Conservation (phyloP, 2,888 invertebrate genomes). For the Meiosimyza decipiens region DNA sequence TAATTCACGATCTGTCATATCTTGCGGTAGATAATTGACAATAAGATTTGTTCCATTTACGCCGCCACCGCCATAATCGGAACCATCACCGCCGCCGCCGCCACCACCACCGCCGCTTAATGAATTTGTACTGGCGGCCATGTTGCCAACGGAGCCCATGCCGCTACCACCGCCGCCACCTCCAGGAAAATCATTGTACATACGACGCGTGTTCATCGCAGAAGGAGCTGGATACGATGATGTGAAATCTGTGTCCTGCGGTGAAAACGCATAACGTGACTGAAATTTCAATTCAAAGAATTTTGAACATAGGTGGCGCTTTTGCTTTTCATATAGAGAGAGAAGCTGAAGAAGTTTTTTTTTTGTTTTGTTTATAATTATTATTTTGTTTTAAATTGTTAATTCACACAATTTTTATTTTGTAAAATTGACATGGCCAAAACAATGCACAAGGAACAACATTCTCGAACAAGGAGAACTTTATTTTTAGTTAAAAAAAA, state of each 20-base stretch:
- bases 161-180: conserved; percentile 51
- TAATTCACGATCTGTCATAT: conserved; percentile 90
- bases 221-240: conserved; percentile 65
- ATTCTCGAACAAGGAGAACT: conserved; percentile 31
- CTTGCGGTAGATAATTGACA: conserved; percentile 95
- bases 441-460: conserved; percentile 35
- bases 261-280: conserved; percentile 69
- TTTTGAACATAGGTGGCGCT: conserved; percentile 60
- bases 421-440: conserved; percentile 37
- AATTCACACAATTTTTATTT: conserved; percentile 28
- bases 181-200: conserved; percentile 64
- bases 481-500: conserved; percentile 17
- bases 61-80: conserved; percentile 49
- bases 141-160: conserved; percentile 59
- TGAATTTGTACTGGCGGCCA: conserved; percentile 60
- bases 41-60: conserved; percentile 82
- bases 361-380: conserved; percentile 22
- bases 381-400: conserved; percentile 16
- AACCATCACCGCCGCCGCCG: conserved; percentile 54
- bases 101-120: conserved; percentile 54
- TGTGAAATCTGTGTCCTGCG: conserved; percentile 68
- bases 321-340: conserved; percentile 52
- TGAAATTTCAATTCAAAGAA: conserved; percentile 64
- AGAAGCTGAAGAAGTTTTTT: conserved; percentile 35
- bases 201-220: conserved; percentile 60